Percentiles rank a stretch among this genome's conserved stretches.
Conservation (phyloP, 2,888 invertebrate genomes). For the Noctua janthina region DNA sequence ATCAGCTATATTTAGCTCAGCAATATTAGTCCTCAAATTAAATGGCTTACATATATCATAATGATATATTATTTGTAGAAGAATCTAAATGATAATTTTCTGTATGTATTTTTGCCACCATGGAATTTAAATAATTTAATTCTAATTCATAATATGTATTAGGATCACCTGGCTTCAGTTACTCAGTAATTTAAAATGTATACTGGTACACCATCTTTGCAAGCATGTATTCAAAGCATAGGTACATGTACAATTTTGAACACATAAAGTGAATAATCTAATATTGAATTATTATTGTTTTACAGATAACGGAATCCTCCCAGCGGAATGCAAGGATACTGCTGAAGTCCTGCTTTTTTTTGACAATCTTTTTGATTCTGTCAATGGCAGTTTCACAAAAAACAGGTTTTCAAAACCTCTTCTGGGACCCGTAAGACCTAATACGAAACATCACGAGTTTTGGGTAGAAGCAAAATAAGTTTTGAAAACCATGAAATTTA, state of each 20-base stretch:
- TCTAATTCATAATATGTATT: background rate
- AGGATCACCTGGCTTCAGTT: background rate
- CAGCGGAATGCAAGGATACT: conserved; percentile 20
- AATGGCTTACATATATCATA: too few relatives aligned
- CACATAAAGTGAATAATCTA: background rate
- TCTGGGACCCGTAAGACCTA: conserved; percentile 1
- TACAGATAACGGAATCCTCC: conserved; percentile 17
- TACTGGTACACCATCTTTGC: background rate
- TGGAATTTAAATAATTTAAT: background rate
- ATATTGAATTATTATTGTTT: conserved; percentile 8
- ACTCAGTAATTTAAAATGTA: background rate
- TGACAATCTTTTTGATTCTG: conserved; percentile 19
- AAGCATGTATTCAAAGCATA: background rate
- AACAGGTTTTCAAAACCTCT: conserved; percentile 13
- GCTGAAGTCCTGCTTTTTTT: conserved; percentile 29
- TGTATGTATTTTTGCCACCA: background rate
- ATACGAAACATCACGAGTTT: background rate
- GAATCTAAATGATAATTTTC: background rate
- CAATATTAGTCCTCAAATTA: background rate
- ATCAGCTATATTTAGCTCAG: background rate
- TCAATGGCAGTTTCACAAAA: conserved; percentile 10
- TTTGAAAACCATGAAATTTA: conserved; percentile 19
- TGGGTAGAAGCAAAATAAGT: conserved; percentile 4
- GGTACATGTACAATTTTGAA: background rate
- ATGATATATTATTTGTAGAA: too few relatives aligned